Evolutionary conservation across 2,797 vertebrate genomes (phyloP), one percentile per base, ranked within the genome.

Genomic region (Euthynnus affinis): DNA sequence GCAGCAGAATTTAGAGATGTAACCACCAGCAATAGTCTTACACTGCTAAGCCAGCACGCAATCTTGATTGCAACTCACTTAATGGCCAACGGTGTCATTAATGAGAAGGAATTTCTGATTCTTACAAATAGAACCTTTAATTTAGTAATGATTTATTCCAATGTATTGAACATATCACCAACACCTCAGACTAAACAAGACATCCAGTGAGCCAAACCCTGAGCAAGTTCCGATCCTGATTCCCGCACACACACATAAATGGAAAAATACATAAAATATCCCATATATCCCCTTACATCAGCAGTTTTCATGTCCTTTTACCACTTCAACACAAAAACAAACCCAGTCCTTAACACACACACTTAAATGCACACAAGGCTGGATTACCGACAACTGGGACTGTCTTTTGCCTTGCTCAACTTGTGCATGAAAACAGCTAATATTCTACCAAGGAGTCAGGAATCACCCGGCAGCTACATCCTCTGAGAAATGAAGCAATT

Each of bases 401-500:
- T 71, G 72, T 86, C 70, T 83, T 76, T 74, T 0, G 53, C 79
- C 62, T 55, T 34, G 80, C 88, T 78, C 84, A 89, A 83, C 80
- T 85, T 88, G 87, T 74, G 83, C 86, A 85, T 72, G 78, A 87
- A 83, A 87, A 84, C 82, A 78, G 82, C 88, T 93, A 90, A 94
- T 92, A 89, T 86, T 86, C 76, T 88, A 81, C 67, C 60, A 40
- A 75, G 67, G 76, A 91, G 87, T 85, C 84, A 80, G 85, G 89
- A 91, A 90, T 90, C 89, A 85, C 88, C 88, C 87, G 29, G 80
- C 91, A 92, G 90, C 89, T 86, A 81, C 86, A 75, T 91, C 90
- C 86, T 76, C 85, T 71, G 85, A 94, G 93, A 92, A 94, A 93
- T 91, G 90, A 95, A 93, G 93, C 92, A 92, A 93, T 95, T 93